These are phyloP conservation scores for Spisula solida DNA, from an alignment of 2,888 invertebrate species.

Conservation along the genomic window DNA sequence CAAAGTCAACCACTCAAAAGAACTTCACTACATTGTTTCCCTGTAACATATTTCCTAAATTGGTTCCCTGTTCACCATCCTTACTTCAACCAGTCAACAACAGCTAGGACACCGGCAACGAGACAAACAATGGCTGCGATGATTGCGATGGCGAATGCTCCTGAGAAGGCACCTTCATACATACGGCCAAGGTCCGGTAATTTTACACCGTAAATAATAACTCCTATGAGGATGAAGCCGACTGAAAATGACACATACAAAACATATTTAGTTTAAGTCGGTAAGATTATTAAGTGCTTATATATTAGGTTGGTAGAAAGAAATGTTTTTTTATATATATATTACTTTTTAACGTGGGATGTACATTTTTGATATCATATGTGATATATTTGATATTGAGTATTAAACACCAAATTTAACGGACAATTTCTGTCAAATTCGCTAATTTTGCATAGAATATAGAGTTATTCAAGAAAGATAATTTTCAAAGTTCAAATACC, in stretches of 20 bases:
- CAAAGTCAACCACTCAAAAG: too few relatives aligned
- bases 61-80: not conserved
- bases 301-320: too few relatives aligned
- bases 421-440: too few relatives aligned
- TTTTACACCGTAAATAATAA: conserved; percentile 54
- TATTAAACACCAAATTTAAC: too few relatives aligned
- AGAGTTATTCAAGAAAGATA: too few relatives aligned
- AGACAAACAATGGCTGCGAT: conserved; percentile 47
- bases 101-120: conserved; percentile 55
- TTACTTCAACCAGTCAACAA: conserved; percentile 55
- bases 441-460: too few relatives aligned
- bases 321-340: too few relatives aligned
- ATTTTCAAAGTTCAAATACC: too few relatives aligned
- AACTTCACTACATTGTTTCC: not conserved
- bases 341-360: too few relatives aligned
- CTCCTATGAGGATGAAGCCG: conserved; percentile 55
- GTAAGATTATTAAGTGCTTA: too few relatives aligned
- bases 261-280: not conserved
- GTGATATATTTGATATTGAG: too few relatives aligned
- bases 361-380: too few relatives aligned
- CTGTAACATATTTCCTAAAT: not conserved
- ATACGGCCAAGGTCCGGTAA: not conserved
- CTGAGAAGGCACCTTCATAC: conserved; percentile 41
- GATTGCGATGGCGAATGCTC: conserved; percentile 61
- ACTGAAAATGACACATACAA: conserved; percentile 24